Evolutionary conservation across 2,888 invertebrate genomes (phyloP).

Genomic region (Cryptocheilus praepositus): DNA sequence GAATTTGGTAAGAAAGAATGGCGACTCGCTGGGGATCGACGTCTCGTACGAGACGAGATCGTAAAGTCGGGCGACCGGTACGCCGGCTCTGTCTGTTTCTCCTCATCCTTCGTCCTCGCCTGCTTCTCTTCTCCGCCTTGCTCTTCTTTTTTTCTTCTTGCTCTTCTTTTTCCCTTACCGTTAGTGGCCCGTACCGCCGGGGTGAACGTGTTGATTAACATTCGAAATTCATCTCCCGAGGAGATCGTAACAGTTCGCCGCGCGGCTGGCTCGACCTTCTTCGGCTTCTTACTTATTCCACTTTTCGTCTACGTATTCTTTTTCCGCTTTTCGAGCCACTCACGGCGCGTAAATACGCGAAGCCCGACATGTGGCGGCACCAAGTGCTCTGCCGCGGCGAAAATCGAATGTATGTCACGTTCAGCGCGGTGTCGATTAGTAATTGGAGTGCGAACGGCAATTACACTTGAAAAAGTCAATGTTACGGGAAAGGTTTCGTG

Average conservation of each 20-base stretch:
- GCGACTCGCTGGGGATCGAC: constrained; percentile 20
- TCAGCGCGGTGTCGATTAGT: constrained; percentile 52
- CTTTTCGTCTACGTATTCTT: background rate
- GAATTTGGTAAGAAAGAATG: constrained; percentile 25
- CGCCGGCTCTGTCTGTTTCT: constrained; percentile 1
- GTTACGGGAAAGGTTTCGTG: constrained; percentile 48
- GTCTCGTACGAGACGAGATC: constrained; percentile 31
- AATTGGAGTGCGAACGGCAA: constrained; percentile 51
- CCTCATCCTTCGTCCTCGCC: constrained; percentile 3
- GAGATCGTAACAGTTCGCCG: too few species aligned
- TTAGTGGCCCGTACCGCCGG: constrained; percentile 30
- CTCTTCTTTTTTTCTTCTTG: constrained; percentile 28
- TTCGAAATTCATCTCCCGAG: constrained; percentile 35
- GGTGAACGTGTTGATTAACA: constrained; percentile 26
- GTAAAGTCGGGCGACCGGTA: constrained; percentile 30
- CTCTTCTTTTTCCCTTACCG: constrained; percentile 28
- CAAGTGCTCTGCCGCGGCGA: constrained; percentile 25
- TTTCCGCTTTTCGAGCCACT: background rate
- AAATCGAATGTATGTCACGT: constrained; percentile 58
- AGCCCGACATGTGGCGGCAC: background rate
- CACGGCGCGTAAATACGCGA: background rate
- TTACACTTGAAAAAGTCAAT: constrained; percentile 60
- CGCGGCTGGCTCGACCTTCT: background rate
- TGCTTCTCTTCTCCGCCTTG: constrained; percentile 24
- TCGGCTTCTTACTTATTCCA: background rate